Evolutionary conservation across 2,888 invertebrate species (phyloP).

Genomic region (Philereme vetulata): DNA sequence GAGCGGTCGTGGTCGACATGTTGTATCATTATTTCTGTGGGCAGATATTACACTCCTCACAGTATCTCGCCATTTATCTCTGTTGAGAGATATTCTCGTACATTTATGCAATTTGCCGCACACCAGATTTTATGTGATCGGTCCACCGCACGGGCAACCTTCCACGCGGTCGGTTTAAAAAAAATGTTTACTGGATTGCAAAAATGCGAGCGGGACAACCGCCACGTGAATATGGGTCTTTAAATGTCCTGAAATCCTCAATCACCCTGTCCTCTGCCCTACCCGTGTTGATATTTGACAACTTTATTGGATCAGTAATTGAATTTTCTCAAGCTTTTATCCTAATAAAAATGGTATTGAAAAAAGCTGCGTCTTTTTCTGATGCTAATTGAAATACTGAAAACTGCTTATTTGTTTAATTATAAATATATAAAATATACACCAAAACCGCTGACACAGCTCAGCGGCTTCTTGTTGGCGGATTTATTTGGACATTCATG

Average conservation of each 20-base stretch:
- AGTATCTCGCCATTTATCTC: too few species aligned
- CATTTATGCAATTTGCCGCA: neutral
- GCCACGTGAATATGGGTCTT: conserved; percentile 10
- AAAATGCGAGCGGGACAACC: neutral
- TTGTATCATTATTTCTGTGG: too few species aligned
- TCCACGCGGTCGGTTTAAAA: neutral
- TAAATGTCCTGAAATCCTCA: conserved; percentile 21
- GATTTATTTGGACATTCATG: too few species aligned
- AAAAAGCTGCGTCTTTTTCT: conserved; percentile 43
- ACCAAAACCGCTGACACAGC: too few species aligned
- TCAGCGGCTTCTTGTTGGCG: too few species aligned
- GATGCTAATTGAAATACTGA: conserved; percentile 41
- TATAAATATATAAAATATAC: too few species aligned
- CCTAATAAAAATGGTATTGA: conserved; percentile 61
- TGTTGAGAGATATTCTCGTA: neutral
- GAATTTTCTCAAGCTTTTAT: conserved; percentile 67
- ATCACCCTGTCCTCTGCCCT: conserved; percentile 8
- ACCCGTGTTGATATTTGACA: conserved; percentile 66
- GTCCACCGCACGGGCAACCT: neutral
- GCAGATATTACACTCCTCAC: too few species aligned
- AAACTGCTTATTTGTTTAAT: too few species aligned
- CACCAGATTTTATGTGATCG: too few species aligned
- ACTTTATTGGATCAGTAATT: conserved; percentile 72
- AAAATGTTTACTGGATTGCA: too few species aligned
- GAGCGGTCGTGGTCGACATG: too few species aligned